phyloP scores from a whole-genome alignment of 2,888 invertebrate species.

The Lucinisca nassula region DNA sequence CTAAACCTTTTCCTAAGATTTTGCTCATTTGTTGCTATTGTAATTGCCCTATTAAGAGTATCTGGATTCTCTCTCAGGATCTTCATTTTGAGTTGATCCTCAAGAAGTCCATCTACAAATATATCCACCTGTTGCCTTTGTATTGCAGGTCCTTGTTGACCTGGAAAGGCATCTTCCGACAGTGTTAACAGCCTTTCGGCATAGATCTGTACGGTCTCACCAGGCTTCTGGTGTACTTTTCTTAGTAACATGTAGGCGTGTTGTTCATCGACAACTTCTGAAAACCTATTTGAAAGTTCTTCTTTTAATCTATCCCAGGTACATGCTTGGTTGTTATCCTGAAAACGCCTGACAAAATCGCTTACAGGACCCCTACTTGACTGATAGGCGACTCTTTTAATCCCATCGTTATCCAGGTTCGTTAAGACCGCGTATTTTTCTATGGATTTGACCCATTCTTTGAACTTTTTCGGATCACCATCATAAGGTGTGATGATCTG shows the following conservation, averaged over 20 bases:
- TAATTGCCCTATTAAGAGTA: conserved; percentile 16
- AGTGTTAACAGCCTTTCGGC: conserved; percentile 36
- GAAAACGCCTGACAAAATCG: conserved; percentile 41
- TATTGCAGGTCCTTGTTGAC: neutral
- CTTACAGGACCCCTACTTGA: conserved; percentile 27
- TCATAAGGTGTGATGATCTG: conserved; percentile 31
- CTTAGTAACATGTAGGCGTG: conserved; percentile 36
- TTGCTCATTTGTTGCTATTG: conserved; percentile 25
- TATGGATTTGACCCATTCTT: conserved; percentile 37
- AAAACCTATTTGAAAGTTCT: conserved; percentile 30
- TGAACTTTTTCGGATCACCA: conserved; percentile 38
- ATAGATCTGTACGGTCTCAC: conserved; percentile 41
- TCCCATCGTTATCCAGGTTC: neutral
- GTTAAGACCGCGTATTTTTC: conserved; percentile 37
- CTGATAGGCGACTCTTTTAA: conserved; percentile 41
- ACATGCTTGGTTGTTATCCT: neutral
- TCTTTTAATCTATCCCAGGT: conserved; percentile 20
- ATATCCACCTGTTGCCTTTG: conserved; percentile 30
- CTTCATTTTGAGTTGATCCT: conserved; percentile 44
- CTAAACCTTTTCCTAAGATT: conserved; percentile 46
- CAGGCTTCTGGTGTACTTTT: conserved; percentile 36
- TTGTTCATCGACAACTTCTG: conserved; percentile 39
- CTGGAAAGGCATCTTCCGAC: conserved; percentile 43
- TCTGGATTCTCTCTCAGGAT: conserved; percentile 31
- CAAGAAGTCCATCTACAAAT: conserved; percentile 35